Conservation (phyloP, 2,797 vertebrate genomes). For the Argya squamiceps region DNA sequence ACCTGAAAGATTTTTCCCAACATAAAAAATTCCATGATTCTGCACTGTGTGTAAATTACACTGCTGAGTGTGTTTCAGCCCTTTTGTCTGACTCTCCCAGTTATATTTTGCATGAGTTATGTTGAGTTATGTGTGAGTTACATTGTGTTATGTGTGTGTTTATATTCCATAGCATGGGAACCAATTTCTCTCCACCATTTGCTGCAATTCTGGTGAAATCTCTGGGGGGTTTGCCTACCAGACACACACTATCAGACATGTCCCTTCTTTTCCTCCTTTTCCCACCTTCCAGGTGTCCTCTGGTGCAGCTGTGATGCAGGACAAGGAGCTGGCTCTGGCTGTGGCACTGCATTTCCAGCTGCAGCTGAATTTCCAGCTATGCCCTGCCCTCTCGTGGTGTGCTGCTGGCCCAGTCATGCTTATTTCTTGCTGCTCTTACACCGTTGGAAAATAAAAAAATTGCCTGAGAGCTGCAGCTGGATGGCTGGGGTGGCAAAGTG, state of each 20-base stretch:
- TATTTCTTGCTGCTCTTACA: not conserved
- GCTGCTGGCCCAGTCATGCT: not conserved
- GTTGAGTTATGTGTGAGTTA: rapidly evolving
- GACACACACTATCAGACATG: rapidly evolving
- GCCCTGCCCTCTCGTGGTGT: constrained; percentile 44
- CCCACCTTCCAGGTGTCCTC: rapidly evolving
- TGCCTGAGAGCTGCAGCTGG: not conserved
- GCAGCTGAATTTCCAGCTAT: not conserved
- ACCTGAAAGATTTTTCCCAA: not conserved
- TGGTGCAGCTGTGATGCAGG: rapidly evolving
- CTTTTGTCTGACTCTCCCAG: not conserved
- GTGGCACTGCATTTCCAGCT: not conserved
- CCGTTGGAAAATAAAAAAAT: not conserved
- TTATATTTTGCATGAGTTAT: not conserved
- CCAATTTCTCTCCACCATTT: rapidly evolving
- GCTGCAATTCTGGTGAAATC: not conserved
- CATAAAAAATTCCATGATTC: not conserved
- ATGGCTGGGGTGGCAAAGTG: not conserved
- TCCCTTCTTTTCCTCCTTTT: rapidly evolving
- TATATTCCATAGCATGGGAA: rapidly evolving
- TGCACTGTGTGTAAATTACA: rapidly evolving
- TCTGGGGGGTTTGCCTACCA: not conserved
- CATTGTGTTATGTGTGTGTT: rapidly evolving
- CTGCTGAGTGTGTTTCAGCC: not conserved
- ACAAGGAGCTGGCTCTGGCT: not conserved